Conservation (phyloP, 2,797 vertebrate genomes). For the Forpus xanthops region DNA sequence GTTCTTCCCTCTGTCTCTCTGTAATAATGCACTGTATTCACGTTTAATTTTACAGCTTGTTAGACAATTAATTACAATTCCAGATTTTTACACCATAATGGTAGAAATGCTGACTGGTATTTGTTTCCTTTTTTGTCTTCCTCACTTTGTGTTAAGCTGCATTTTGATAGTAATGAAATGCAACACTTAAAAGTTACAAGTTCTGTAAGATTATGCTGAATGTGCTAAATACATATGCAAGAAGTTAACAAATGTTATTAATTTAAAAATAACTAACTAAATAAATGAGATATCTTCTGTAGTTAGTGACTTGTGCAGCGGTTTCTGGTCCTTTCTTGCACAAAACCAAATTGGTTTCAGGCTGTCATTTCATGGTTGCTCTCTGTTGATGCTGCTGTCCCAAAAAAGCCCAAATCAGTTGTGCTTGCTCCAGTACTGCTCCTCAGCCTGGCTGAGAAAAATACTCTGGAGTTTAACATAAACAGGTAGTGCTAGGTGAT, state of each 20-base stretch:
- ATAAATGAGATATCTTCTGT: constrained; percentile 67
- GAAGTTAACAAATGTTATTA: constrained; percentile 57
- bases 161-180: constrained; percentile 28
- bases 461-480: not conserved
- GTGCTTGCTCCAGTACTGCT: not conserved
- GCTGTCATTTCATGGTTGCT: not conserved
- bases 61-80: constrained; percentile 2
- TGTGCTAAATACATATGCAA: constrained; percentile 58
- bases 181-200: constrained; percentile 25
- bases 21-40: constrained; percentile 1
- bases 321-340: constrained; percentile 20
- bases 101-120: constrained; percentile 29
- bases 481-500: not conserved
- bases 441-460: not conserved
- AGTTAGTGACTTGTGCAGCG: constrained; percentile 30
- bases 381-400: not conserved
- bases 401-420: not conserved
- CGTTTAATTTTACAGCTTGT: not conserved
- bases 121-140: not conserved
- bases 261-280: constrained; percentile 52
- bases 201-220: constrained; percentile 40
- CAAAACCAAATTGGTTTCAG: not conserved
- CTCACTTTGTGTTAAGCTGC: constrained; percentile 13
- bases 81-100: not conserved
- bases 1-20: not conserved